phyloP scores from a whole-genome alignment of 37 sponge, comb jelly and placozoan genomes.

The Haliclona indistincta region DNA sequence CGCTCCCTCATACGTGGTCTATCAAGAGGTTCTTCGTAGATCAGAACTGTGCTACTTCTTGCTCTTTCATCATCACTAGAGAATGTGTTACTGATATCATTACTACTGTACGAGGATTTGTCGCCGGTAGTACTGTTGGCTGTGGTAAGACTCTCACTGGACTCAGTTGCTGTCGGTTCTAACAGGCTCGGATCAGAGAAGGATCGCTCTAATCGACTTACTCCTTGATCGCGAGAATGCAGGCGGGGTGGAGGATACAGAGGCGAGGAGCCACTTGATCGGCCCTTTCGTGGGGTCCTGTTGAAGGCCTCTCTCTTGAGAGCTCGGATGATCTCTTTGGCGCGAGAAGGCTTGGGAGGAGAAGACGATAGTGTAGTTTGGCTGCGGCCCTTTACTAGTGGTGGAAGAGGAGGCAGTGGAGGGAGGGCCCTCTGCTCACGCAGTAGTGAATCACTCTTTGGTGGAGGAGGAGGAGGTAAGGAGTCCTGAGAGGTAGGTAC shows the following conservation, averaged over 20 bases:
- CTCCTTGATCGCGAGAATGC: not conserved
- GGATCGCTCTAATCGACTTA: not conserved
- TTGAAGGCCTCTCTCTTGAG: not conserved
- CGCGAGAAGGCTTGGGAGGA: not conserved
- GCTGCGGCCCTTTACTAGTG: not conserved
- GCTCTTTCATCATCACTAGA: not conserved
- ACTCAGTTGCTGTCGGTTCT: not conserved
- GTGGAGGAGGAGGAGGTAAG: constrained; percentile 32
- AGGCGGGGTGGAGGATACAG: not conserved
- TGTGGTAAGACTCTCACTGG: not conserved
- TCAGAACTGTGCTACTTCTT: too few species aligned
- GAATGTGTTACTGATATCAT: not conserved
- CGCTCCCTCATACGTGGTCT: not conserved
- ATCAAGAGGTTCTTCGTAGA: not conserved
- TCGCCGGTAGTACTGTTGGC: not conserved
- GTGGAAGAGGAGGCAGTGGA: not conserved
- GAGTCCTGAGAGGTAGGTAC: not conserved
- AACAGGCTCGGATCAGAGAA: not conserved
- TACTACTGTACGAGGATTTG: not conserved
- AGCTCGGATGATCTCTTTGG: not conserved
- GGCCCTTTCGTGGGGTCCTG: not conserved
- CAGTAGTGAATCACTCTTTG: constrained; percentile 38
- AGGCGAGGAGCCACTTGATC: not conserved
- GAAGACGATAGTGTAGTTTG: not conserved
- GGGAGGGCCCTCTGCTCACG: constrained; percentile 34